Percentiles rank a stretch among this genome's conserved stretches.
phyloP scores from a whole-genome alignment of 2,888 invertebrate genomes.

The Hybos culiciformis region DNA sequence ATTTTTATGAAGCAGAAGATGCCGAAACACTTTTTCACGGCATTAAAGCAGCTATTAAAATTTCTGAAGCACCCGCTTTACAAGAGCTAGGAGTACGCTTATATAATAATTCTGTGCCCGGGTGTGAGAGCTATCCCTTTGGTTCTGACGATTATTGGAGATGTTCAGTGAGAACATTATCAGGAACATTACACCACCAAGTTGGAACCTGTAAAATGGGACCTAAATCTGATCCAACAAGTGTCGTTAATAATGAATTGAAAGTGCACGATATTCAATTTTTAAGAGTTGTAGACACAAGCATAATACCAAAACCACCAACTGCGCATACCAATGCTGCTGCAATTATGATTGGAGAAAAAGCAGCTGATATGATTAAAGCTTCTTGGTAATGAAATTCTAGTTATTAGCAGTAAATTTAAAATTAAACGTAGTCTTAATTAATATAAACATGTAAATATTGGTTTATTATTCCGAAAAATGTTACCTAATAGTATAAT shows the following conservation, averaged over 20 bases:
- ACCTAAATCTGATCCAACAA: conserved; percentile 40
- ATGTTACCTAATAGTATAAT: no score
- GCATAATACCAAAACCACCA: conserved; percentile 46
- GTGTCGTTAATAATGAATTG: conserved; percentile 47
- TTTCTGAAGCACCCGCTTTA: conserved; percentile 43
- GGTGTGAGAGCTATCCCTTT: conserved; percentile 37
- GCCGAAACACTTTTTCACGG: conserved; percentile 45
- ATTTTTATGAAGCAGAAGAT: conserved; percentile 52
- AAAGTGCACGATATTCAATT: conserved; percentile 43
- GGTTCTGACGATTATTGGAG: conserved; percentile 53
- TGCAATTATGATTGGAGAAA: conserved; percentile 53
- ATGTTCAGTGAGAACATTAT: conserved; percentile 45
- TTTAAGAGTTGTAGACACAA: conserved; percentile 49
- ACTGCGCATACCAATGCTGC: conserved; percentile 52
- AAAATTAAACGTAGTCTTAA: neutral
- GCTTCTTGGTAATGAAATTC: conserved; percentile 36
- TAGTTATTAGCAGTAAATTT: neutral
- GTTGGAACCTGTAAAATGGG: conserved; percentile 57
- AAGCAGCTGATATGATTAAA: conserved; percentile 48
- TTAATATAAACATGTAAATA: no score
- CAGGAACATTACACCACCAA: conserved; percentile 47
- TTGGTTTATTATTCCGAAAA: no score
- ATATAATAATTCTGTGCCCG: conserved; percentile 38
- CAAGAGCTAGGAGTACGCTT: conserved; percentile 41
- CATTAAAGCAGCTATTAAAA: conserved; percentile 43